These are phyloP conservation scores for Peromyscus eremicus DNA, from an alignment of 2,797 vertebrate species.

Conservation along the genomic window DNA sequence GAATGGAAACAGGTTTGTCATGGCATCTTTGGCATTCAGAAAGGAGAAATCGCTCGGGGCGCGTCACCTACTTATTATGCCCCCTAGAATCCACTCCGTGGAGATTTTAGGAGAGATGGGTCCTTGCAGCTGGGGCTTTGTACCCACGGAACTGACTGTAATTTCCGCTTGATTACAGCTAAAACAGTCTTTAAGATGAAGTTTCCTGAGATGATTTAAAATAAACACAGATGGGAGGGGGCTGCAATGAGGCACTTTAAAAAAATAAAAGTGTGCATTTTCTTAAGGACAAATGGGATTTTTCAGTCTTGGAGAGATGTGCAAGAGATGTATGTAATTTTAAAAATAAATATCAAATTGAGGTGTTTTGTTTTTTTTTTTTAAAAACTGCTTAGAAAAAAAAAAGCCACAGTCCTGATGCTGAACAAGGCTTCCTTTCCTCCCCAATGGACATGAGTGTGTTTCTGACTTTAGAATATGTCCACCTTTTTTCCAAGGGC, in stretches of 20 bases:
- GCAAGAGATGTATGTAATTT: conserved; percentile 67
- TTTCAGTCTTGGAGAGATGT: conserved; percentile 69
- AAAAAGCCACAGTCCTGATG: background rate
- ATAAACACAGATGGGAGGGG: conserved; percentile 87
- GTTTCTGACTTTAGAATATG: conserved; percentile 68
- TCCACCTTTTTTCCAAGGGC: conserved; percentile 76
- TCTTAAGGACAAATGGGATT: conserved; percentile 73
- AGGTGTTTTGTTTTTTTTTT: background rate
- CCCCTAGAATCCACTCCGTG: conserved; percentile 77
- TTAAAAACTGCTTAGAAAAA: conserved; percentile 60
- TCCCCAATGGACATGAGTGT: background rate
- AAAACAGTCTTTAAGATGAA: conserved; percentile 85
- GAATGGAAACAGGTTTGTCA: conserved; percentile 90
- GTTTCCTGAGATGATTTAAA: conserved; percentile 86
- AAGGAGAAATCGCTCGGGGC: conserved; percentile 73
- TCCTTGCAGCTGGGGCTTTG: conserved; percentile 87
- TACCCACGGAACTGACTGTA: conserved; percentile 80
- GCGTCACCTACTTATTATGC: conserved; percentile 72
- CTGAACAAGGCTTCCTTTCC: background rate
- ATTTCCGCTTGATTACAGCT: conserved; percentile 87
- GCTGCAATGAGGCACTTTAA: conserved; percentile 80
- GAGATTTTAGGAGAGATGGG: conserved; percentile 80
- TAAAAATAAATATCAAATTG: conserved; percentile 40
- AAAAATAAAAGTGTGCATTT: conserved; percentile 80
- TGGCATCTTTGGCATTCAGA: conserved; percentile 71